Evolutionary conservation across 2,797 vertebrate species (phyloP).

Genomic region (Sebastiscus albofasciatus): DNA sequence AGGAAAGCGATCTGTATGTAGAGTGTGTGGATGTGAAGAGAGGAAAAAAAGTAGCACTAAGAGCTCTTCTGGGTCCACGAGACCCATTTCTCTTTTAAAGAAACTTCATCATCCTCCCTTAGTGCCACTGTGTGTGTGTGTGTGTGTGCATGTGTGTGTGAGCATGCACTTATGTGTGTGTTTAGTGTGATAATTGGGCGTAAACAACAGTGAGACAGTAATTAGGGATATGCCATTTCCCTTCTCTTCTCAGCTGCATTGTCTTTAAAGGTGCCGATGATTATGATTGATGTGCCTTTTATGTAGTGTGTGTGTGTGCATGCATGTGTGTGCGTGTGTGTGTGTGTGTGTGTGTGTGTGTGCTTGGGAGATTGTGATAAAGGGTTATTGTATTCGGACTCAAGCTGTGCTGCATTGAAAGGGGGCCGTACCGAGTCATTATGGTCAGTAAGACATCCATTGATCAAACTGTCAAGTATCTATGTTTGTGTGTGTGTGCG

Average conservation of each 20-base stretch:
- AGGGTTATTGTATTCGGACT: conserved; percentile 71
- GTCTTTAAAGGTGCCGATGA: conserved; percentile 82
- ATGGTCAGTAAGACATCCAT: conserved; percentile 76
- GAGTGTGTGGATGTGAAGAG: not conserved
- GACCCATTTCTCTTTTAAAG: conserved; percentile 28
- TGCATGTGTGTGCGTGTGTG: not conserved
- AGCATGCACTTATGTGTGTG: conserved; percentile 19
- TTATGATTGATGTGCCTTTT: conserved; percentile 83
- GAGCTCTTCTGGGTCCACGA: conserved; percentile 19
- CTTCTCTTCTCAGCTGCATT: conserved; percentile 67
- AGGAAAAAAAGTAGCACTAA: conserved; percentile 5
- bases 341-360: not conserved
- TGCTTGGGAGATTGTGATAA: conserved; percentile 60
- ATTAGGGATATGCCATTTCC: conserved; percentile 82
- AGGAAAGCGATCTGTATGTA: not conserved
- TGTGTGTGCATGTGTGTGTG: not conserved
- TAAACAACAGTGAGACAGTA: conserved; percentile 71
- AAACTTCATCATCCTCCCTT: conserved; percentile 29
- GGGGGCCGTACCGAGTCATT: conserved; percentile 72
- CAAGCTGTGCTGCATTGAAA: conserved; percentile 71
- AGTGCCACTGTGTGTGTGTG: not conserved
- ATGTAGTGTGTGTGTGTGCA: conserved; percentile 22
- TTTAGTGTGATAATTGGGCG: conserved; percentile 40
- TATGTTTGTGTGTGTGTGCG: conserved; percentile 43
- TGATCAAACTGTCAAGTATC: conserved; percentile 80